A percentile compares a stretch with the other conserved stretches of the same genome.
These are phyloP conservation scores for Hylaeus volcanicus DNA, from an alignment of 1,140 invertebrate genomes.

Conservation along the genomic window DNA sequence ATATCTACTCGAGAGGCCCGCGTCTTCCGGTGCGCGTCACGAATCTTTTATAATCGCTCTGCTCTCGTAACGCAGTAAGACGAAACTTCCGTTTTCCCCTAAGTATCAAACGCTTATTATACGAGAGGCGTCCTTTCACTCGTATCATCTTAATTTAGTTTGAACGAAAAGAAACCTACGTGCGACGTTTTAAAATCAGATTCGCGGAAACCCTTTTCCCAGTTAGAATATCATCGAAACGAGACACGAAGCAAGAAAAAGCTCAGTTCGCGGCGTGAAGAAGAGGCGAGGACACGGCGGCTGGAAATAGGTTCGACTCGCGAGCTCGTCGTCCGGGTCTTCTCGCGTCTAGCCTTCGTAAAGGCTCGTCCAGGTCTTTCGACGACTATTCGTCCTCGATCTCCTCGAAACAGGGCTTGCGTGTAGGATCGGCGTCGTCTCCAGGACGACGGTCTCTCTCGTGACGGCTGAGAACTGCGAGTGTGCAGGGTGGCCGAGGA, in stretches of 20 bases:
- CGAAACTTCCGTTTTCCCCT: too few species aligned
- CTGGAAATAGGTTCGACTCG: slow-evolving; percentile 62
- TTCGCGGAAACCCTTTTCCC: not conserved
- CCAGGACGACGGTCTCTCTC: not conserved
- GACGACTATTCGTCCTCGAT: too few species aligned
- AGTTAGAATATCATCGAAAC: too few species aligned
- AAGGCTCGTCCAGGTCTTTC: too few species aligned
- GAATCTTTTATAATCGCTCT: slow-evolving; percentile 8
- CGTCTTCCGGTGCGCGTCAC: slow-evolving; percentile 3
- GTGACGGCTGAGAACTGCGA: not conserved
- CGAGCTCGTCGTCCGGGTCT: slow-evolving; percentile 60
- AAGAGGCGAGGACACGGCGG: slow-evolving; percentile 52
- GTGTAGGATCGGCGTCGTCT: not conserved
- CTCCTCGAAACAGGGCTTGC: too few species aligned
- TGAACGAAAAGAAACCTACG: not conserved
- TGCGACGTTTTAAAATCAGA: not conserved
- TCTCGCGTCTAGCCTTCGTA: not conserved
- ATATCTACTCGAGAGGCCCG: not conserved
- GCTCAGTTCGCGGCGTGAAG: slow-evolving; percentile 22
- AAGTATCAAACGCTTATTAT: too few species aligned
- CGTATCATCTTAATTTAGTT: too few species aligned
- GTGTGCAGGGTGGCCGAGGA: slow-evolving; percentile 29
- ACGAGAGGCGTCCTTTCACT: too few species aligned
- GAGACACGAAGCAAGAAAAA: slow-evolving; percentile 12
- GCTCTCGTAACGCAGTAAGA: not conserved